These are phyloP conservation scores for Thinocorus orbignyianus DNA, from an alignment of 2,113 vertebrate species.

Conservation along the genomic window DNA sequence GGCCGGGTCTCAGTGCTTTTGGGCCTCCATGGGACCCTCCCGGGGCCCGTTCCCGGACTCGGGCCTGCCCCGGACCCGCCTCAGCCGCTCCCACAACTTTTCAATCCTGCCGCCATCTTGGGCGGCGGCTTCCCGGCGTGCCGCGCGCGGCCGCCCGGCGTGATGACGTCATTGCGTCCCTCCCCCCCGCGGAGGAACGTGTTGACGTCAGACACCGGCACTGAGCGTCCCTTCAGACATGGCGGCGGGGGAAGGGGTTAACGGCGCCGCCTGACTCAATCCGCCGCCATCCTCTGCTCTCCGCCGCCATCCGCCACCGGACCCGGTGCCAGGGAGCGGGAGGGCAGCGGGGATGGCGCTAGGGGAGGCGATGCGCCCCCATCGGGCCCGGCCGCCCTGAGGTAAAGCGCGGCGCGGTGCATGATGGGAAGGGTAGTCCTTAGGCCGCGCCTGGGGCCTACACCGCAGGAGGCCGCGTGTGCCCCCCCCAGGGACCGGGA, in stretches of 20 bases:
- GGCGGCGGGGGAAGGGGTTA: accelerated
- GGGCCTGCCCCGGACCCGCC: background rate
- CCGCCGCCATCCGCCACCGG: background rate
- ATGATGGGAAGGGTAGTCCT: background rate
- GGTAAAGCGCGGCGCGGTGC: background rate
- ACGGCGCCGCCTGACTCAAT: accelerated
- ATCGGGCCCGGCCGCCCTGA: accelerated
- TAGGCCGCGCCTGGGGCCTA: too few relatives aligned
- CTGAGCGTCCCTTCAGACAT: accelerated
- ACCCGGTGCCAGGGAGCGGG: accelerated
- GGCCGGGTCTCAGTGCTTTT: background rate
- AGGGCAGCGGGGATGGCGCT: too few relatives aligned
- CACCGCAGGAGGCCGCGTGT: too few relatives aligned
- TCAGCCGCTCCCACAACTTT: constrained; percentile 74
- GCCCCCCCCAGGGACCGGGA: too few relatives aligned
- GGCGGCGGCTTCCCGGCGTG: constrained; percentile 84
- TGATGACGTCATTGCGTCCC: constrained; percentile 26
- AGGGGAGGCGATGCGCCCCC: accelerated
- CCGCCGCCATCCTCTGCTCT: background rate
- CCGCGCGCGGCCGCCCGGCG: constrained; percentile 37
- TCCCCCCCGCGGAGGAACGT: accelerated
- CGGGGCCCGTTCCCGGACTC: background rate
- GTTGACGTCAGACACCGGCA: background rate
- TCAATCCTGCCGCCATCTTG: constrained; percentile 92
- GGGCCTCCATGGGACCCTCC: background rate